phyloP scores from a whole-genome alignment of 1,140 invertebrate species.

The Drosophila kanapiae region DNA sequence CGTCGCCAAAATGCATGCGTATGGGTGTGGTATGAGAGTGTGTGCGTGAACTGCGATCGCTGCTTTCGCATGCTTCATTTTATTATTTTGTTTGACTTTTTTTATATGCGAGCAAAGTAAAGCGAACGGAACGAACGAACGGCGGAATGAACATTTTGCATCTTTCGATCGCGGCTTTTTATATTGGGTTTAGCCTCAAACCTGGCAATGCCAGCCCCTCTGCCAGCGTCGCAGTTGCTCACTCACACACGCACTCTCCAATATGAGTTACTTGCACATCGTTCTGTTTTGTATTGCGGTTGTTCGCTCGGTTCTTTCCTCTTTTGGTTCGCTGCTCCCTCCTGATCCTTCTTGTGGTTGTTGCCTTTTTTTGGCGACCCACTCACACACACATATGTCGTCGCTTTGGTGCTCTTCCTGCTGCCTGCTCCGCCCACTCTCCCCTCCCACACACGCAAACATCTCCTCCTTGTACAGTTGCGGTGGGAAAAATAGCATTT shows the following conservation, averaged over 20 bases:
- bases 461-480: background rate
- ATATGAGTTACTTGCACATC: slow-evolving; percentile 78
- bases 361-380: slow-evolving; percentile 61
- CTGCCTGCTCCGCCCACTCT: slow-evolving; percentile 59
- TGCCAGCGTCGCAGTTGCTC: slow-evolving; percentile 42
- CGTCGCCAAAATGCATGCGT: slow-evolving; percentile 35
- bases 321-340: slow-evolving; percentile 4
- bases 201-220: slow-evolving; percentile 47
- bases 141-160: slow-evolving; percentile 79
- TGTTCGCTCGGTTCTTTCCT: slow-evolving; percentile 35
- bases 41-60: slow-evolving; percentile 58
- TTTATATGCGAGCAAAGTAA: slow-evolving; percentile 73
- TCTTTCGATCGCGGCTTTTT: slow-evolving; percentile 80
- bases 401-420: slow-evolving; percentile 53
- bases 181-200: slow-evolving; percentile 40
- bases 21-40: slow-evolving; percentile 16
- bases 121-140: slow-evolving; percentile 66
- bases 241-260: slow-evolving; percentile 25
- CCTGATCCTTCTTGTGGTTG: slow-evolving; percentile 35
- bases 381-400: slow-evolving; percentile 36
- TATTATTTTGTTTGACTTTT: slow-evolving; percentile 81
- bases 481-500: slow-evolving; percentile 1
- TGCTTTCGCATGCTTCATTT: slow-evolving; percentile 75
- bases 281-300: slow-evolving; percentile 68
- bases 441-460: background rate